Evolutionary conservation across 2,888 invertebrate species (phyloP), one percentile per base, ranked within the genome.

Genomic region (Uropetala carovei): DNA sequence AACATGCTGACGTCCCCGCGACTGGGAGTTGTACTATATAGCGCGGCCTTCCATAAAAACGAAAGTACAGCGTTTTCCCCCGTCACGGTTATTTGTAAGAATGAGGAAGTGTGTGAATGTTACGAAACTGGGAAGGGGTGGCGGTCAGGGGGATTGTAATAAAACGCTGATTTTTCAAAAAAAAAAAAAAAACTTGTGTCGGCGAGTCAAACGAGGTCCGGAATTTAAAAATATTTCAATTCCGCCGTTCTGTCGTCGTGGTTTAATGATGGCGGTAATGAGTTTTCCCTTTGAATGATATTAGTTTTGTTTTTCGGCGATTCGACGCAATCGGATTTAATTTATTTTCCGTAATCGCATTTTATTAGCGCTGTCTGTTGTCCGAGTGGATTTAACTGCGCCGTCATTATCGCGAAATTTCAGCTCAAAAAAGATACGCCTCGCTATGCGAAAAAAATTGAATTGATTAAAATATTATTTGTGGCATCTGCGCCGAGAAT

Each of bases 1-100:
- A n/a, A 43, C 43, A 43, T 43, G 68, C n/a, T 64, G 7, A n/a
- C 9, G 64, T 68, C 22, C 22, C 22, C 68, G n/a, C n/a, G 68
- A 0, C 68, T 68, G 5, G 43, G 43, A 43, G 43, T 43, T 43
- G 43, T 43, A n/a, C n/a, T n/a, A n/a, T n/a, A 43, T 22, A n/a
- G 18, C 64, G n/a, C 64, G 64, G 64, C n/a, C 68, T 68, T 68
- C 68, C 68, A 68, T 68, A 68, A 68, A 68, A 68, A 22, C n/a
- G 68, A 68, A 22, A 68, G 68, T 68, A 22, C n/a, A 68, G 22
- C 68, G 22, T 68, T 68, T n/a, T 22, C 5, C 64, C 7, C 14
- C 64, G 64, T 22, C 22, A 22, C n/a, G 11, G 68, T n/a, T 22
- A 68, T 68, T 68, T 68, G 68, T 68, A 68, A 68, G 68, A 68